A percentile compares a stretch with the other conserved stretches of the same genome.
Evolutionary conservation across 2,888 invertebrate genomes (phyloP).

Genomic region (Pollenia labialis): DNA sequence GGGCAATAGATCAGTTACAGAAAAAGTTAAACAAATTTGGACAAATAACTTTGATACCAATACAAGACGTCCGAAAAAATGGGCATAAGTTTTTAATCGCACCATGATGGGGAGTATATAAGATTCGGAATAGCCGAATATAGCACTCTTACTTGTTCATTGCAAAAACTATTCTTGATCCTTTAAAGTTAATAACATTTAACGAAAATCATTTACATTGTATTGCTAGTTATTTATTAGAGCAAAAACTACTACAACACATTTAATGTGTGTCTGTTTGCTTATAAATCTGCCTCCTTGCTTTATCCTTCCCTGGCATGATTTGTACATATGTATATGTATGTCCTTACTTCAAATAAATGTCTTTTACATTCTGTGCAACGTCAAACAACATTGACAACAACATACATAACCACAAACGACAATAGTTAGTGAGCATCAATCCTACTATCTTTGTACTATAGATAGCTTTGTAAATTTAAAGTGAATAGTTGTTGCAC

Average conservation of each 20-base stretch:
- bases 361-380: constrained; percentile 37
- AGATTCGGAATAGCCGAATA: too few relatives aligned
- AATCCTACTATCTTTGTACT: not conserved
- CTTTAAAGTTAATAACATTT: constrained; percentile 28
- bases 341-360: constrained; percentile 45
- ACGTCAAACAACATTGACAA: constrained; percentile 43
- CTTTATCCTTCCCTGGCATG: not conserved
- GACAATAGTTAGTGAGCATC: constrained; percentile 23
- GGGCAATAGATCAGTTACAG: too few relatives aligned
- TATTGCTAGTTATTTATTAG: constrained; percentile 38
- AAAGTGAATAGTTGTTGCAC: constrained; percentile 10
- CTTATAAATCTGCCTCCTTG: not conserved
- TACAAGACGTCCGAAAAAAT: too few relatives aligned
- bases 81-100: too few relatives aligned
- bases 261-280: not conserved
- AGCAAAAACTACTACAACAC: not conserved
- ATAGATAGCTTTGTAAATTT: not conserved
- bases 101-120: too few relatives aligned
- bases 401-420: constrained; percentile 46
- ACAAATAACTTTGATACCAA: too few relatives aligned
- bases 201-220: not conserved
- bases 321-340: not conserved
- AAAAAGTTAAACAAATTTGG: too few relatives aligned
- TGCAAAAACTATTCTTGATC: too few relatives aligned
- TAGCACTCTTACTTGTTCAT: too few relatives aligned